Evolutionary conservation across 2,113 vertebrate species (phyloP).

Genomic region (Tinamus guttatus): DNA sequence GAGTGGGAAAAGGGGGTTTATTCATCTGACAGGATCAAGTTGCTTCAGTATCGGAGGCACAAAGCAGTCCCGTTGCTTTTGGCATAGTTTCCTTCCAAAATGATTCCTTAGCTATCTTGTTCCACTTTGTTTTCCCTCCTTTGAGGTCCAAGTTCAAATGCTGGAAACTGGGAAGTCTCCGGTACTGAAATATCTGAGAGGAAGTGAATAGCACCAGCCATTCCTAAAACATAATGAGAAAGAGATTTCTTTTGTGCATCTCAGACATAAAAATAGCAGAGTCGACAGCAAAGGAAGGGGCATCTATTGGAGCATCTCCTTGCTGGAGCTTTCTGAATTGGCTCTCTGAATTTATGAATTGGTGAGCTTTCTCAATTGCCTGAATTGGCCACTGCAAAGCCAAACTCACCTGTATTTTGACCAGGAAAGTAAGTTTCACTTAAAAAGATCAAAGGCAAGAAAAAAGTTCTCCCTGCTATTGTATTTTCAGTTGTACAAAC

Average conservation of each 20-base stretch:
- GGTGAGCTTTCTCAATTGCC: background rate
- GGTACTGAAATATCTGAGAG: conserved; percentile 90
- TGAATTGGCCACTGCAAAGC: background rate
- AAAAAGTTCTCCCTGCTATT: background rate
- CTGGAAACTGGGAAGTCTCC: conserved; percentile 90
- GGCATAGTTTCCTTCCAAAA: conserved; percentile 36
- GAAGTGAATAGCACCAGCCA: conserved; percentile 94
- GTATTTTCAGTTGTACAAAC: background rate
- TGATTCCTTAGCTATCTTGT: conserved; percentile 43
- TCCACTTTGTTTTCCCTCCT: conserved; percentile 67
- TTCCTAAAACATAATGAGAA: conserved; percentile 78
- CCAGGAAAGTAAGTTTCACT: background rate
- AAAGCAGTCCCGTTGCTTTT: conserved; percentile 47
- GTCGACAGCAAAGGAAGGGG: background rate
- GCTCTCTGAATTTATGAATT: background rate
- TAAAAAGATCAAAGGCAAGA: background rate
- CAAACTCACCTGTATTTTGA: background rate
- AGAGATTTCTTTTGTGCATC: background rate
- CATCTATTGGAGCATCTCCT: background rate
- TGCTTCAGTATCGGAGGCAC: conserved; percentile 65
- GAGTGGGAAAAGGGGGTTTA: background rate
- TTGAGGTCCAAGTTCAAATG: conserved; percentile 89
- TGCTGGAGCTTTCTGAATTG: background rate
- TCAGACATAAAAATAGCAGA: background rate
- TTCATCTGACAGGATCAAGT: background rate